phyloP scores from a whole-genome alignment of 2,888 invertebrate species.

The Pycnomerus fuliginosus region DNA sequence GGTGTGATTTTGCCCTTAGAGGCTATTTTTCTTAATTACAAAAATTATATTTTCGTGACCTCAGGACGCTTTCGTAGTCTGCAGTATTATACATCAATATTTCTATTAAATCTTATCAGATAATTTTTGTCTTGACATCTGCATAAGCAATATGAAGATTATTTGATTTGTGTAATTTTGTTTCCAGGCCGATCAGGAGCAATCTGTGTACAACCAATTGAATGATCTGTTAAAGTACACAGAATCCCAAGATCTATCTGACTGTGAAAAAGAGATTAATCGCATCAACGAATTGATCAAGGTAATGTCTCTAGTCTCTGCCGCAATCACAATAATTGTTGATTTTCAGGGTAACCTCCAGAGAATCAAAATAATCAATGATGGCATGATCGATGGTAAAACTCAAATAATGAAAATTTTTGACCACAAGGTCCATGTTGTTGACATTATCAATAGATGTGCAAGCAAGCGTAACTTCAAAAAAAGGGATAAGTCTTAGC shows the following conservation, averaged over 20 bases:
- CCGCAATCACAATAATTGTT: slow-evolving; percentile 6
- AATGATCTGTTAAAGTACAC: slow-evolving; percentile 49
- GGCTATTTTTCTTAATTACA: too few species aligned
- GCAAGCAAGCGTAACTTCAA: slow-evolving; percentile 90
- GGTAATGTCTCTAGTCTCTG: slow-evolving; percentile 40
- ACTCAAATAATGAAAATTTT: slow-evolving; percentile 86
- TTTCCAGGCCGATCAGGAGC: slow-evolving; percentile 57
- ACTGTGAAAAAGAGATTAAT: slow-evolving; percentile 48
- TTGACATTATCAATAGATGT: slow-evolving; percentile 87
- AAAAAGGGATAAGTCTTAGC: slow-evolving; percentile 75
- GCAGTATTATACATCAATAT: too few species aligned
- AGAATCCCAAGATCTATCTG: slow-evolving; percentile 46
- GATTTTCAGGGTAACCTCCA: slow-evolving; percentile 85
- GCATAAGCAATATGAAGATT: too few species aligned
- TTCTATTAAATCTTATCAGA: too few species aligned
- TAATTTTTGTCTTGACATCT: too few species aligned
- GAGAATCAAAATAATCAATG: slow-evolving; percentile 87
- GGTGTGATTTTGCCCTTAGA: too few species aligned
- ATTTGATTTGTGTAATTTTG: slow-evolving; percentile 9
- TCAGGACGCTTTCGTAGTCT: too few species aligned
- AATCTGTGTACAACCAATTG: slow-evolving; percentile 52
- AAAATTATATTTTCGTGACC: too few species aligned
- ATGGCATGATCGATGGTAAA: slow-evolving; percentile 87
- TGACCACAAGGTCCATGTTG: slow-evolving; percentile 85
- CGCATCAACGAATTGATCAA: slow-evolving; percentile 63